phyloP scores from a whole-genome alignment of 2,113 vertebrate species.

The Eublepharis macularius region DNA sequence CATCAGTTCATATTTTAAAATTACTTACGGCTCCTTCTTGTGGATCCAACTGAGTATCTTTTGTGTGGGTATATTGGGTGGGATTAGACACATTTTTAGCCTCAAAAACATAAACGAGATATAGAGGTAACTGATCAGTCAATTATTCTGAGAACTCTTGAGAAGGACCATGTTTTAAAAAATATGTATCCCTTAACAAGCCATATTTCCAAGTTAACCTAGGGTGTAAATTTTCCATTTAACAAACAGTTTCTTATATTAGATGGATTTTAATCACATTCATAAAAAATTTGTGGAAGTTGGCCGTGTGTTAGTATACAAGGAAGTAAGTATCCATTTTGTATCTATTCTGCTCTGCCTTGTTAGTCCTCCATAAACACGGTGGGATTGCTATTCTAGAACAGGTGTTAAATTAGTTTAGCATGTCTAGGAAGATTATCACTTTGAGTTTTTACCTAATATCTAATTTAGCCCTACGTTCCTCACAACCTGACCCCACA shows the following conservation, averaged over 20 bases:
- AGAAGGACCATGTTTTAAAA: no score
- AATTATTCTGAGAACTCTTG: background rate
- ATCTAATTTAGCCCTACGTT: no score
- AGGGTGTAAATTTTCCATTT: background rate
- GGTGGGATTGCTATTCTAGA: no score
- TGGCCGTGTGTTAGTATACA: background rate
- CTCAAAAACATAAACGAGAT: background rate
- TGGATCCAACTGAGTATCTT: background rate
- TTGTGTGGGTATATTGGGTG: background rate
- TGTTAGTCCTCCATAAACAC: no score
- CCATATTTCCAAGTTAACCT: background rate
- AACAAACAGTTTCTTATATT: background rate
- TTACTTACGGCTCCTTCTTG: background rate
- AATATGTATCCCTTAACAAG: background rate
- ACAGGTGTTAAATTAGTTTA: no score
- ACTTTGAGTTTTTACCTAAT: no score
- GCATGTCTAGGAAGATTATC: no score
- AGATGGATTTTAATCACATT: no score
- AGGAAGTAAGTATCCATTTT: background rate
- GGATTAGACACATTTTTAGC: background rate
- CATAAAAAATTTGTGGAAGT: background rate
- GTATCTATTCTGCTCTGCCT: background rate
- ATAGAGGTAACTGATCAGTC: background rate
- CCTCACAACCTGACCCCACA: no score
- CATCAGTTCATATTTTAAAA: background rate